phyloP scores from a whole-genome alignment of 2,888 invertebrate genomes.

The Strigamia crassipes region DNA sequence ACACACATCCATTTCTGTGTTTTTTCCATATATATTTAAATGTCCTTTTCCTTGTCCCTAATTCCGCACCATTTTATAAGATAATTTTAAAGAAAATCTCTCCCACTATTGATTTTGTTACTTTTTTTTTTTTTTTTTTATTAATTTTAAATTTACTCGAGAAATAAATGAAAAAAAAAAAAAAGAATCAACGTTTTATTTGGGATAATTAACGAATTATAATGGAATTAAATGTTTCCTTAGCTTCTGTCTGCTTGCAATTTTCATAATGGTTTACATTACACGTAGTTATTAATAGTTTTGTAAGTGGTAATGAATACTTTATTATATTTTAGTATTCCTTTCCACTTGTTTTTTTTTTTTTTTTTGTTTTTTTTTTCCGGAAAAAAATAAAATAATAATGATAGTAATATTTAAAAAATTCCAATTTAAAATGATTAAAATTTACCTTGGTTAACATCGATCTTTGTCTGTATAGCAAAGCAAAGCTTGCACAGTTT shows the following conservation, averaged over 20 bases:
- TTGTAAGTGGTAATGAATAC: slow-evolving; percentile 28
- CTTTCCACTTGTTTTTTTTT: background rate
- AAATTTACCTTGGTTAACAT: background rate
- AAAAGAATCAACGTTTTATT: background rate
- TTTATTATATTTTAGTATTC: background rate
- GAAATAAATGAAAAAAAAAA: too few species aligned
- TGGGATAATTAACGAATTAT: background rate
- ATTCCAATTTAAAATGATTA: background rate
- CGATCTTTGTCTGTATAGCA: slow-evolving; percentile 28
- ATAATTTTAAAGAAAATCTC: background rate
- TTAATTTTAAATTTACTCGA: too few species aligned
- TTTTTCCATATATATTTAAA: slow-evolving; percentile 13
- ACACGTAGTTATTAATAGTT: background rate
- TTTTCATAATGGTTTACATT: background rate
- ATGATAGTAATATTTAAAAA: background rate
- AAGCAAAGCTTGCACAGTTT: slow-evolving; percentile 47
- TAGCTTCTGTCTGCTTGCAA: slow-evolving; percentile 42
- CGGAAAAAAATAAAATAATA: too few species aligned
- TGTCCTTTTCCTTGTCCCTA: background rate
- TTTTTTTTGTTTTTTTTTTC: too few species aligned
- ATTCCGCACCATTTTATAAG: background rate
- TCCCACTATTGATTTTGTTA: background rate
- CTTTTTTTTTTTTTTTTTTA: too few species aligned
- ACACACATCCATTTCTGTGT: slow-evolving; percentile 41
- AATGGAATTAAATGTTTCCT: slow-evolving; percentile 4